Conservation (phyloP, 2,888 invertebrate species). For the Pecten maximus region DNA sequence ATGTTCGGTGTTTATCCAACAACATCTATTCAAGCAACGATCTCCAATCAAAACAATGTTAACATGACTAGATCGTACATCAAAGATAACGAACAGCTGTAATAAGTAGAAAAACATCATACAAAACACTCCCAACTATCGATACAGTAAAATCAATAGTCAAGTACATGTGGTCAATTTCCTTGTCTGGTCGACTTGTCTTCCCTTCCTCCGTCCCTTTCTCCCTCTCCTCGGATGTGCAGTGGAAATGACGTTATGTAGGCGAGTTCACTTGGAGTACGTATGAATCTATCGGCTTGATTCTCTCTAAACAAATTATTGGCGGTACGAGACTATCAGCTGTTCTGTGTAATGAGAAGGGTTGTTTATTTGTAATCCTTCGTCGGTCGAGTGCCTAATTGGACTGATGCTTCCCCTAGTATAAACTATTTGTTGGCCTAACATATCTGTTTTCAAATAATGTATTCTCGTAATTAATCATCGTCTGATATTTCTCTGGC, state of each 20-base stretch:
- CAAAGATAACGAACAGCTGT: not conserved
- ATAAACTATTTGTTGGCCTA: not conserved
- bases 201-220: too few relatives aligned
- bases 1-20: not conserved
- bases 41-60: conserved; percentile 1
- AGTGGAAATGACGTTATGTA: not conserved
- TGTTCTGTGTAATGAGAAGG: conserved; percentile 18
- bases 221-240: not conserved
- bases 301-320: not conserved
- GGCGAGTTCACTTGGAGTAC: not conserved
- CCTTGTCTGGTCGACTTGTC: not conserved
- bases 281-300: not conserved
- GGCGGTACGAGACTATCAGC: not conserved
- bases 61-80: not conserved
- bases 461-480: conserved; percentile 21
- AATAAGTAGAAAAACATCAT: not conserved
- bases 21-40: not conserved
- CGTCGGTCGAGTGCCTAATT: conserved; percentile 23
- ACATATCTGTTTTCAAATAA: conserved; percentile 20
- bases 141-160: not conserved
- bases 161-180: conserved; percentile 8
- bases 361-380: conserved; percentile 18
- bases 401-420: not conserved
- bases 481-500: conserved; percentile 23
- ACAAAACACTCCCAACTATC: not conserved